Conservation (phyloP, 2,888 invertebrate genomes). For the Tipula lateralis region DNA sequence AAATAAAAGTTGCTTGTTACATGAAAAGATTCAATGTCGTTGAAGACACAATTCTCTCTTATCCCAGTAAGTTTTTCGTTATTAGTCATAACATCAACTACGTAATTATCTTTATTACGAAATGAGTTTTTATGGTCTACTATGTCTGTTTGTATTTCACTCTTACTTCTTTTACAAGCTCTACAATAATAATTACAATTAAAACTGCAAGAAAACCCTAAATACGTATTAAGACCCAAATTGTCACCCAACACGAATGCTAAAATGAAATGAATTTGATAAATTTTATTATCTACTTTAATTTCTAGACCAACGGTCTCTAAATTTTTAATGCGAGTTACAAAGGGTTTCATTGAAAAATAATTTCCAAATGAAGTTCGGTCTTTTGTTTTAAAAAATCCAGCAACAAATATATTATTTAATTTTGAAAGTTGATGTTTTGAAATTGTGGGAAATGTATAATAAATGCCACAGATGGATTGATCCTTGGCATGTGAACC, state of each 20-base stretch:
- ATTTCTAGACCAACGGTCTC: not conserved
- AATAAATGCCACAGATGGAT: not conserved
- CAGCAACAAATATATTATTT: too few species aligned
- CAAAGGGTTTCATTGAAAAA: too few species aligned
- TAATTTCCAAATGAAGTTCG: too few species aligned
- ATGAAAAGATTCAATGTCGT: too few species aligned
- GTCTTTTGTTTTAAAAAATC: too few species aligned
- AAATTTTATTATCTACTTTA: not conserved
- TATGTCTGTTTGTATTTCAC: too few species aligned
- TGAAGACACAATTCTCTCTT: not conserved
- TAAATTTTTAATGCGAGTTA: not conserved
- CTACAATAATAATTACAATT: not conserved
- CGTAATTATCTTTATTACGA: slow-evolving; percentile 28
- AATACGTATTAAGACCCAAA: slow-evolving; percentile 27
- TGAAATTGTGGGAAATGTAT: too few species aligned
- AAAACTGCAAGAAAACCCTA: not conserved
- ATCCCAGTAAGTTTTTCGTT: not conserved
- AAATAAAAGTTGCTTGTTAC: not conserved
- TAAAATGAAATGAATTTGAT: slow-evolving; percentile 27
- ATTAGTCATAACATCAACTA: not conserved
- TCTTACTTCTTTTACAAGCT: too few species aligned
- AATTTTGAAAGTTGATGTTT: too few species aligned
- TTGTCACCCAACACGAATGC: slow-evolving; percentile 32
- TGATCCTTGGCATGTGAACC: not conserved
- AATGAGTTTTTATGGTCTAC: too few species aligned